Percentiles rank a stretch among this genome's conserved stretches.
phyloP scores from a whole-genome alignment of 2,888 invertebrate species.

The Folsomia manolachei region DNA sequence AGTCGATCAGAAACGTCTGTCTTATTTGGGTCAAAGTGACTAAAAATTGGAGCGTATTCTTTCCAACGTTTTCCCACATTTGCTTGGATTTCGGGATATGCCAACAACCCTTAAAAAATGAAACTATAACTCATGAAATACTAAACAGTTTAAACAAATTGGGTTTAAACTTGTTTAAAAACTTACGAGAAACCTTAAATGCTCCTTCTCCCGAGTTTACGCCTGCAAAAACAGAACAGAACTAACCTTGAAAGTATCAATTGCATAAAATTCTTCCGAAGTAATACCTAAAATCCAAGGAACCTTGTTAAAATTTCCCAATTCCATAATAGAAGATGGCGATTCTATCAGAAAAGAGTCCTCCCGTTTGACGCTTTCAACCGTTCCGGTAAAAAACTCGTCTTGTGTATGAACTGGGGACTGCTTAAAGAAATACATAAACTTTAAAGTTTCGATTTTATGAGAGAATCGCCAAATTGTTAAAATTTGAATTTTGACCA shows the following conservation, averaged over 20 bases:
- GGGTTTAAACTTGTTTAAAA: constrained; percentile 1
- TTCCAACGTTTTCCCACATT: constrained; percentile 33
- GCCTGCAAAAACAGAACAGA: no score
- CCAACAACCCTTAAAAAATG: constrained; percentile 22
- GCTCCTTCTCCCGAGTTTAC: constrained; percentile 42
- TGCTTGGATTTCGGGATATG: constrained; percentile 28
- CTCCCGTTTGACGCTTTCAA: constrained; percentile 32
- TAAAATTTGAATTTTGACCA: constrained; percentile 24
- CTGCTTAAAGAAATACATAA: no score
- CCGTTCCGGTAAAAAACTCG: constrained; percentile 30
- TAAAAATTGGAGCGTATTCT: constrained; percentile 33
- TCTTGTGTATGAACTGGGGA: constrained; percentile 31
- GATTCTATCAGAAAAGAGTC: constrained; percentile 43
- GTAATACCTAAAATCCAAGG: constrained; percentile 44
- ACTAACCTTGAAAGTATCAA: no score
- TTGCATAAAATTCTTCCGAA: no score
- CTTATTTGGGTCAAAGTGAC: constrained; percentile 26
- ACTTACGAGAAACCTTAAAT: constrained; percentile 39
- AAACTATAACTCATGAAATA: background rate
- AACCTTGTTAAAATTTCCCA: constrained; percentile 45
- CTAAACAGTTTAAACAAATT: background rate
- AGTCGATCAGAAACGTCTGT: constrained; percentile 32
- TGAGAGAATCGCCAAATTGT: background rate
- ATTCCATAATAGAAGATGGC: constrained; percentile 36
- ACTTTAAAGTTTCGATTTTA: no score